Evolutionary conservation across 2,113 vertebrate species (phyloP).

Genomic region (Lamprologus lemairii): DNA sequence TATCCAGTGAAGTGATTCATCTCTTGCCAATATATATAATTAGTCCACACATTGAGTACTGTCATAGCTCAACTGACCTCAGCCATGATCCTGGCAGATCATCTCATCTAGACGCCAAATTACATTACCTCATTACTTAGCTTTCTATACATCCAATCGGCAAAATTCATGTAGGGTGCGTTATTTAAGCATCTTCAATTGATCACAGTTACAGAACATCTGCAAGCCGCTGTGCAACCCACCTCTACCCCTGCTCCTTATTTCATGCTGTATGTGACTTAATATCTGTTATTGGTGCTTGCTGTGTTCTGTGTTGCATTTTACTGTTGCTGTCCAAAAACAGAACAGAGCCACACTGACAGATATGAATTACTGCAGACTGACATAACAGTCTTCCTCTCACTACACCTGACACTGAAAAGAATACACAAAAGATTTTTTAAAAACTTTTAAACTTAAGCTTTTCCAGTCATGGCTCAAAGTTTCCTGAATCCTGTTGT

Average conservation of each 20-base stretch:
- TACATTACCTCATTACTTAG: background rate
- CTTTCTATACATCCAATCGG: background rate
- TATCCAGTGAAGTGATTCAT: background rate
- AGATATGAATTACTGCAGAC: background rate
- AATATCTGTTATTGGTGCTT: background rate
- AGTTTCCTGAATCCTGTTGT: background rate
- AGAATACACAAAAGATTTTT: background rate
- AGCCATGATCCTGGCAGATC: background rate
- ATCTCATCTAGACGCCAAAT: background rate
- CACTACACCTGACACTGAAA: background rate
- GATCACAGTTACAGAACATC: background rate
- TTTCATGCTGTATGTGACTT: background rate
- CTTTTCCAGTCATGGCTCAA: background rate
- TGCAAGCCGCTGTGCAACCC: background rate
- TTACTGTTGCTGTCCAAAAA: background rate
- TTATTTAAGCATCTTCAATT: background rate
- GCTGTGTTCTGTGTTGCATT: background rate
- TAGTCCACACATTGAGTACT: background rate
- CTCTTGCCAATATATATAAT: background rate
- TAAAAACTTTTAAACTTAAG: background rate
- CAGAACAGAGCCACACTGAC: background rate
- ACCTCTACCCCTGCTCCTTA: background rate
- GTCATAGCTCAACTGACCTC: background rate
- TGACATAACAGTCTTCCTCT: background rate
- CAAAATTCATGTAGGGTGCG: background rate